Evolutionary conservation across 2,113 vertebrate species (phyloP), one percentile per base, ranked within the genome.

Genomic region (Gambusia holbrooki): DNA sequence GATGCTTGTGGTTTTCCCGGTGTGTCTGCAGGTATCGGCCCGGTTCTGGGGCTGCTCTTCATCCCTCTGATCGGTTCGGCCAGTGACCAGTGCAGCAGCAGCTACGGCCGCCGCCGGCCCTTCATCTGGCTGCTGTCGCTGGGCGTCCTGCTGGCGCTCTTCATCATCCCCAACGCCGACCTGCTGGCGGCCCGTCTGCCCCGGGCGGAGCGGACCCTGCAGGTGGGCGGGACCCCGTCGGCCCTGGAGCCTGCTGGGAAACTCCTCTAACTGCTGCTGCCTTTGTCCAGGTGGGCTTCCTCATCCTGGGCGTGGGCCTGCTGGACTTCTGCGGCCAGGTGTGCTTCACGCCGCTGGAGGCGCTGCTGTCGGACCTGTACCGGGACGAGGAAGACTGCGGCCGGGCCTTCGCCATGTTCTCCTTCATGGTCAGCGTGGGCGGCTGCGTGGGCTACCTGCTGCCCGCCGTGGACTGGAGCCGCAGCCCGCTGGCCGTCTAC

Each of bases 251-350:
- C 15, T 15, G 40, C 40, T 42, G 40, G 40, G 40, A 42, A 42
- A 13, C 40, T 15, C 13, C 12, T 42, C 40, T 42, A 19, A 48
- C 45, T 48, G 15, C 17, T 17, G 5, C 45, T 17, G 14, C 17
- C 4, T 19, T 73, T 30, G 42, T 70, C 22, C 84, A 95, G 92
- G 93, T 95, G 85, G 90, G 82, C 76, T 91, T 95, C 80, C 92
- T 95, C 5, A 95, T 95, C 85, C 64, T 95, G 25, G 95, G 95
- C 0, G 94, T 95, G 65, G 94, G 92, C 2, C 93, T 95, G 14
- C 92, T 95, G 45, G 95, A 95, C 89, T 95, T 95, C 74, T 95
- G 94, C 60, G 93, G 95, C 58, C 95, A 95, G 69, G 92, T 95
- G 58, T 95, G 95, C 78, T 95, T 95, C 87, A 95, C 95, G 0